Percentiles rank a stretch among this genome's conserved stretches.
These are phyloP conservation scores for Loris lydekkerianus DNA, from an alignment of 2,797 vertebrate species.

Conservation along the genomic window DNA sequence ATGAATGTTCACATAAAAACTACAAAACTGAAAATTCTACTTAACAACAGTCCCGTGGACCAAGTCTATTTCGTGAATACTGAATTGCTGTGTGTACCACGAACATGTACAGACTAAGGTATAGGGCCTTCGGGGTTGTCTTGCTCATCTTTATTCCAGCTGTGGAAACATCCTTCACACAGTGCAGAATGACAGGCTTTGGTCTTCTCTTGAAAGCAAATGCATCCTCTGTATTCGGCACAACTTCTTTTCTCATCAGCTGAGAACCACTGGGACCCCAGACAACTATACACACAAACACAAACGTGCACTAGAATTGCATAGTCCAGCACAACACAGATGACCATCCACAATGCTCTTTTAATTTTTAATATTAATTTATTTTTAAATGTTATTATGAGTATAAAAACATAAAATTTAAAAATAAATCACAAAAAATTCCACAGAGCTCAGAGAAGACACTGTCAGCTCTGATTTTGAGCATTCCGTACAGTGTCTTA, in stretches of 20 bases:
- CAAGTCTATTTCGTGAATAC: not conserved
- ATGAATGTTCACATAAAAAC: not conserved
- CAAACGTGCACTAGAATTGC: not conserved
- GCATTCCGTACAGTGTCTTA: not conserved
- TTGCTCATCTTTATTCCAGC: not conserved
- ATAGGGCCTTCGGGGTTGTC: not conserved
- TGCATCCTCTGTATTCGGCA: not conserved
- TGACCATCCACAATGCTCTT: not conserved
- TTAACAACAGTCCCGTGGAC: not conserved
- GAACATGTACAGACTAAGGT: not conserved
- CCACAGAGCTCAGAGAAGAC: not conserved
- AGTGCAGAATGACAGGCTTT: not conserved
- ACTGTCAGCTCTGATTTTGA: not conserved
- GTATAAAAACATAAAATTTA: conserved; percentile 38
- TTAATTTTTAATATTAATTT: not conserved
- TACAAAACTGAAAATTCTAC: not conserved
- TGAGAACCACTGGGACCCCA: not conserved
- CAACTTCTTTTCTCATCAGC: conserved; percentile 27
- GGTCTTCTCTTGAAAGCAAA: conserved; percentile 47
- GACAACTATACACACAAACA: not conserved
- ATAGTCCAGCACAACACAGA: not conserved
- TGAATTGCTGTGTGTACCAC: not conserved
- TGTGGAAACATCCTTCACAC: not conserved
- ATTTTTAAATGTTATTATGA: not conserved
- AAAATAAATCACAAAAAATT: not conserved